Conservation (phyloP, 53 echinoderm and acorn worm species). For the Paracentrotus lividus region DNA sequence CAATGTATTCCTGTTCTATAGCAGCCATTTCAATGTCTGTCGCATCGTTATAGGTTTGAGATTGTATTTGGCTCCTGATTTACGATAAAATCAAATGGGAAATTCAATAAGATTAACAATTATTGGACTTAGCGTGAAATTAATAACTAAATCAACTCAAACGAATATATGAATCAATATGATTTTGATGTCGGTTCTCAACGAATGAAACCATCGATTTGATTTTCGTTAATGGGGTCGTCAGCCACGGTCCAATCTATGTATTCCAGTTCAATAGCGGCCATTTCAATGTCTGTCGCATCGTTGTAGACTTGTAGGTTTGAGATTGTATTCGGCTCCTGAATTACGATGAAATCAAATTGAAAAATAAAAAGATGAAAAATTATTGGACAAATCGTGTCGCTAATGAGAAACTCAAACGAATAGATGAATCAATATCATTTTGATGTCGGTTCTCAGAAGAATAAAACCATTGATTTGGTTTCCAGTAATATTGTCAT, state of each 20-base stretch:
- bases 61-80: conserved; percentile 34
- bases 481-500: conserved; percentile 70
- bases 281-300: conserved; percentile 70
- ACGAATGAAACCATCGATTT: conserved; percentile 69
- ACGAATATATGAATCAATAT: too few relatives aligned
- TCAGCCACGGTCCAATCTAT: conserved; percentile 76
- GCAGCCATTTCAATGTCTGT: conserved; percentile 72
- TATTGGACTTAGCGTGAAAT: too few relatives aligned
- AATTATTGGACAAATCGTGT: too few relatives aligned
- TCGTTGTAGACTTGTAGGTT: conserved; percentile 62
- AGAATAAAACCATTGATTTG: conserved; percentile 72
- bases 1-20: conserved; percentile 77
- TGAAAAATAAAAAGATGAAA: too few relatives aligned
- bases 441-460: conserved; percentile 76
- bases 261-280: conserved; percentile 77
- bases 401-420: too few relatives aligned
- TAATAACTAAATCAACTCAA: too few relatives aligned
- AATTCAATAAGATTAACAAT: too few relatives aligned
- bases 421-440: too few relatives aligned
- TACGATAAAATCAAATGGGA: background rate
- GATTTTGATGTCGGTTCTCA: conserved; percentile 79
- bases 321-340: conserved; percentile 39
- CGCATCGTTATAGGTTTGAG: conserved; percentile 64
- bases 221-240: conserved; percentile 66
- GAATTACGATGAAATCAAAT: too few relatives aligned